Conservation (phyloP, 1,140 invertebrate genomes). For the Acromyrmex charruanus region DNA sequence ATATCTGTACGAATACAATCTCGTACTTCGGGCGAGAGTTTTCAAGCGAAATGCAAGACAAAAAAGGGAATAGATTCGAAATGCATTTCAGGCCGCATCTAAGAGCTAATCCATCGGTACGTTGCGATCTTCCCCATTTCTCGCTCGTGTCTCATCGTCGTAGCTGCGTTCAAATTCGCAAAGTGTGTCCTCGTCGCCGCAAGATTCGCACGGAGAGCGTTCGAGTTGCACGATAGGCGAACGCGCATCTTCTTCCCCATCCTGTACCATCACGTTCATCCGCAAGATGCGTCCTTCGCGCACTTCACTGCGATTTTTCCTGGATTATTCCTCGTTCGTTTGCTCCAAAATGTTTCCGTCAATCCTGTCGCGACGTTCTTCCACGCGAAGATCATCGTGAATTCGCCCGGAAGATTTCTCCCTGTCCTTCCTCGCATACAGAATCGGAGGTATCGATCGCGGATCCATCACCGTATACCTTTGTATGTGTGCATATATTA, state of each 20-base stretch:
- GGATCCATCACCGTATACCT: slow-evolving; percentile 48
- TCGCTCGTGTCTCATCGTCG: neutral
- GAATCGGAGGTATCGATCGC: neutral
- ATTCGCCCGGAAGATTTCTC: neutral
- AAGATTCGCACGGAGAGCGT: neutral
- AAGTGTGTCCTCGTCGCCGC: neutral
- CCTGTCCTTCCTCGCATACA: neutral
- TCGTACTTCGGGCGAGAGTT: neutral
- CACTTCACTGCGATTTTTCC: slow-evolving; percentile 25
- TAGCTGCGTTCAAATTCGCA: neutral
- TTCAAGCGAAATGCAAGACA: neutral
- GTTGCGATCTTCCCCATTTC: neutral
- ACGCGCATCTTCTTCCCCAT: neutral
- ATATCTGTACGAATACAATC: neutral
- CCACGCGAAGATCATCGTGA: neutral
- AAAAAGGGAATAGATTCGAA: neutral
- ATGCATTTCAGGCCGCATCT: neutral
- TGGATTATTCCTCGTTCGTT: slow-evolving; percentile 13
- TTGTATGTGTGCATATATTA: slow-evolving; percentile 20
- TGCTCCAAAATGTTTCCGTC: neutral
- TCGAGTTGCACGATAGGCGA: neutral
- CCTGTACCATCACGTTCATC: slow-evolving; percentile 2
- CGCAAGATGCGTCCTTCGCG: slow-evolving; percentile 7
- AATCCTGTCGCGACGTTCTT: neutral
- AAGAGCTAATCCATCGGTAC: slow-evolving; percentile 42